Conservation (phyloP, 2,888 invertebrate species). For the Uropetala carovei region DNA sequence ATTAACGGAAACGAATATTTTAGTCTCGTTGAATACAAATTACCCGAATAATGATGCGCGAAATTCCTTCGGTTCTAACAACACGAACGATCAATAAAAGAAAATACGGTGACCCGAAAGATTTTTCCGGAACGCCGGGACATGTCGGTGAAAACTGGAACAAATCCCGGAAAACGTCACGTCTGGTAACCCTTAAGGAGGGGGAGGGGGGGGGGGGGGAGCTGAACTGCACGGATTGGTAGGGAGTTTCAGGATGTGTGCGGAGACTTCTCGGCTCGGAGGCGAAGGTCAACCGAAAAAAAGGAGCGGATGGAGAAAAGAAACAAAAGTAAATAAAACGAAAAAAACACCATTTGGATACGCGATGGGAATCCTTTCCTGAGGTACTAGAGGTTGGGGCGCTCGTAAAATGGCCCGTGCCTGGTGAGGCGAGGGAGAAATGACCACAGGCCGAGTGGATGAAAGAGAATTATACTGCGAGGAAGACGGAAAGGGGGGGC, state of each 20-base stretch:
- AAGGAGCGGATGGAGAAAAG: neutral
- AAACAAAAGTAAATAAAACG: no score
- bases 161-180: neutral
- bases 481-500: neutral
- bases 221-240: neutral
- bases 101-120: no score
- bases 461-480: neutral
- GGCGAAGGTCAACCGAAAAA: neutral
- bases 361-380: neutral
- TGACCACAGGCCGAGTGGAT: neutral
- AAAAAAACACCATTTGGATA: neutral
- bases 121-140: no score
- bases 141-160: neutral
- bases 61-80: no score
- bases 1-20: no score
- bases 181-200: neutral
- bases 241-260: neutral
- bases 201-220: neutral
- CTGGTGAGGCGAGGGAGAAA: constrained; percentile 27
- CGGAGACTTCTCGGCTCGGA: neutral
- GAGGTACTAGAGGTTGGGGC: neutral
- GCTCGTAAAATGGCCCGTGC: neutral
- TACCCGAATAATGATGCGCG: no score
- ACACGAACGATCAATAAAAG: no score
- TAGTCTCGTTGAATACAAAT: no score